Evolutionary conservation across 2,797 vertebrate genomes (phyloP).

Genomic region (Chaetodon trifasciatus): DNA sequence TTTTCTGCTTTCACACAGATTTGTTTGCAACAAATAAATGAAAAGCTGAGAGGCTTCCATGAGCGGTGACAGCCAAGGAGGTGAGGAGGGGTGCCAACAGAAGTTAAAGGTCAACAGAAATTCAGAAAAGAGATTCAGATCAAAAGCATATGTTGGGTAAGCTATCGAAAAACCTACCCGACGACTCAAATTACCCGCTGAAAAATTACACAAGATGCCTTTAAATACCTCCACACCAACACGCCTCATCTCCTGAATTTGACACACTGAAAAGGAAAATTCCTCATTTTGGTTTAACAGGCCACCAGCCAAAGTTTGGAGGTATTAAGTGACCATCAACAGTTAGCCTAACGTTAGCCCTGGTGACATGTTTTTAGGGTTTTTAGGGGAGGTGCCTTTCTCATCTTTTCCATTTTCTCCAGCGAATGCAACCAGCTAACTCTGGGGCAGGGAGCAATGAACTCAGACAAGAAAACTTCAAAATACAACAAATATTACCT

Average conservation of each 20-base stretch:
- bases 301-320: background rate
- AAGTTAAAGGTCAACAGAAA: background rate
- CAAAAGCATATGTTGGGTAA: background rate
- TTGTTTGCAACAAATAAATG: conserved; percentile 1
- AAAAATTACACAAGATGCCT: background rate
- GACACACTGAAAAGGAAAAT: background rate
- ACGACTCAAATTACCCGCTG: too few species aligned
- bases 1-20: background rate
- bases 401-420: background rate
- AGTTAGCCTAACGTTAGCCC: background rate
- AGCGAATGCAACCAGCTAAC: background rate
- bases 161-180: background rate
- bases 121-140: background rate
- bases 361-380: background rate
- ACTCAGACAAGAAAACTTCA: background rate
- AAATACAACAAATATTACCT: too few species aligned
- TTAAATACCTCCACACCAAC: background rate
- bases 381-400: background rate
- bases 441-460: background rate
- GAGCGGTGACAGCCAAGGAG: background rate
- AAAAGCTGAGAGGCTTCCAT: background rate
- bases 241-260: background rate
- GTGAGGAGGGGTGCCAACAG: background rate
- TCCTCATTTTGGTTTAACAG: background rate
- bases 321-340: conserved; percentile 3